phyloP scores from a whole-genome alignment of 2,797 vertebrate genomes.

The Crenuchus spilurus region DNA sequence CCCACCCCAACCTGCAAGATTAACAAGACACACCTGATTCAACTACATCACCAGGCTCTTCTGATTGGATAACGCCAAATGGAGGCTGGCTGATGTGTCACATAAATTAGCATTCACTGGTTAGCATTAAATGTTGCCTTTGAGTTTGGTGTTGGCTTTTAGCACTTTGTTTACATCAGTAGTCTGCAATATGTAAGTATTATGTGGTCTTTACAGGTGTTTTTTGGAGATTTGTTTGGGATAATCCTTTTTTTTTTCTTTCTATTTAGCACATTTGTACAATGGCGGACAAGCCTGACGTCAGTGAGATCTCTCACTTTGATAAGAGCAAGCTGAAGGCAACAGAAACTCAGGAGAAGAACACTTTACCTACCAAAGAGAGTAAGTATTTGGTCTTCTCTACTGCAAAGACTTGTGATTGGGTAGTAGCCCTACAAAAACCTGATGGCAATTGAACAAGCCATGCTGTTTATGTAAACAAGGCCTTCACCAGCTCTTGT shows the following conservation, averaged over 20 bases:
- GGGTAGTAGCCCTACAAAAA: no score
- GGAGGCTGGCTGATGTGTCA: no score
- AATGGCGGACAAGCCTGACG: conserved; percentile 78
- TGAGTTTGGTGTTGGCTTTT: neutral
- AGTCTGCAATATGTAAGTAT: neutral
- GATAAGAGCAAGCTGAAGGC: conserved; percentile 80
- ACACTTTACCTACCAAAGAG: conserved; percentile 80
- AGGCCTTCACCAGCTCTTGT: no score
- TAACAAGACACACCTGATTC: neutral
- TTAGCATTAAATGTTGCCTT: accelerated
- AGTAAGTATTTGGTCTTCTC: conserved; percentile 73
- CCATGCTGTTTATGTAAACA: no score
- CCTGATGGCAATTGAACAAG: no score
- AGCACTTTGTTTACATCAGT: neutral
- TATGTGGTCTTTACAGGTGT: accelerated
- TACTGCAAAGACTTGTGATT: no score
- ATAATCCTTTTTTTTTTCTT: neutral
- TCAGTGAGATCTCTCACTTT: conserved; percentile 78
- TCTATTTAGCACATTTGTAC: neutral
- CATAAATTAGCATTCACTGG: neutral
- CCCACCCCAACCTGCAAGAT: no score
- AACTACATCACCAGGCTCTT: neutral
- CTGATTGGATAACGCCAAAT: conserved; percentile 3
- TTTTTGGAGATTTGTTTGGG: neutral
- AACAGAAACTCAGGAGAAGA: conserved; percentile 80